phyloP scores from a whole-genome alignment of 2,797 vertebrate genomes.

The Harpagifer antarcticus region DNA sequence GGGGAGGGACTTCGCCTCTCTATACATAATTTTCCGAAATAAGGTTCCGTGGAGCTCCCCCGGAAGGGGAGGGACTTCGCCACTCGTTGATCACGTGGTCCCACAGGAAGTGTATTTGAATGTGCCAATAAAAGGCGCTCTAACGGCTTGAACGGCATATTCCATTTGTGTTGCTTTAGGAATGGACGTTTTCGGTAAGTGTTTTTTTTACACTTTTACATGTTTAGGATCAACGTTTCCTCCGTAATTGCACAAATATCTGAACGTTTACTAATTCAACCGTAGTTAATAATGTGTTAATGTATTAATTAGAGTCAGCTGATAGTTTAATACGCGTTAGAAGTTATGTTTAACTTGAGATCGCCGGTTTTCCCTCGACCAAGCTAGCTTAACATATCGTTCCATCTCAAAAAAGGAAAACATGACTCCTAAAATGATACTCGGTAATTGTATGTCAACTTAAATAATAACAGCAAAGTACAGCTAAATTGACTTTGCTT shows the following conservation, averaged over 20 bases:
- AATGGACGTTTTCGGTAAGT: constrained; percentile 18
- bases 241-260: rapidly evolving
- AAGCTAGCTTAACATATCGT: background rate
- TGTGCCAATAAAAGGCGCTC: constrained; percentile 43
- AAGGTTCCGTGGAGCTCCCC: no score
- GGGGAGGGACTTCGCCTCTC: no score
- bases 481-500: no score
- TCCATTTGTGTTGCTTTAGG: rapidly evolving
- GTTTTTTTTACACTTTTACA: rapidly evolving
- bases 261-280: no score
- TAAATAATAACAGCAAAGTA: rapidly evolving
- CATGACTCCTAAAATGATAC: rapidly evolving
- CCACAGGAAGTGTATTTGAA: constrained; percentile 2
- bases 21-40: no score
- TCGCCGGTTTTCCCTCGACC: background rate
- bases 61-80: no score
- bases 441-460: no score
- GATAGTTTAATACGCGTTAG: background rate
- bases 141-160: constrained; percentile 6
- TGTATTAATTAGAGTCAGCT: rapidly evolving
- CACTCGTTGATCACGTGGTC: constrained; percentile 24
- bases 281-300: background rate
- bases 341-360: background rate
- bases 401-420: background rate
- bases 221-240: background rate